Evolutionary conservation across 2,113 vertebrate species (phyloP).

Genomic region (Aramus guarauna): DNA sequence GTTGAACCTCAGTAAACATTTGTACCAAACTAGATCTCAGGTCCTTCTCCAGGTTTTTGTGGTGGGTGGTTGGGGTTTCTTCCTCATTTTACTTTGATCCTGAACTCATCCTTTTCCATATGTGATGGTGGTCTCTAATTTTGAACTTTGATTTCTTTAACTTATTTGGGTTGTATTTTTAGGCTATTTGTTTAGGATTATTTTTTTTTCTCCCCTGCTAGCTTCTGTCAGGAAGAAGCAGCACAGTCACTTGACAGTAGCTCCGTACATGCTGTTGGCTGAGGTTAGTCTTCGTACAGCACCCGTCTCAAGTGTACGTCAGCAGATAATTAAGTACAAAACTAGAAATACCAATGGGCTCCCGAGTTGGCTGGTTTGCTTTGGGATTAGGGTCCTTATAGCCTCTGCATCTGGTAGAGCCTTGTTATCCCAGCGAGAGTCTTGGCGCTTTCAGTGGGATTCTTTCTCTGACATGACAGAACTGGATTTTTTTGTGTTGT

Average conservation of each 20-base stretch:
- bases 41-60: neutral
- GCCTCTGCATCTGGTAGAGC: neutral
- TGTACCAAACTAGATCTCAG: neutral
- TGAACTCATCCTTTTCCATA: neutral
- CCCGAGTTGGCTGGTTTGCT: neutral
- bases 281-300: neutral
- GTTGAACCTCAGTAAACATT: neutral
- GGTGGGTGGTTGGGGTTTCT: fast-evolving
- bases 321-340: neutral
- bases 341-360: neutral
- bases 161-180: neutral
- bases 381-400: neutral
- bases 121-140: neutral
- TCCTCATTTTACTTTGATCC: neutral
- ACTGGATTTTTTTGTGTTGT: neutral
- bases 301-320: neutral
- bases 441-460: neutral
- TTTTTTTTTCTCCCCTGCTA: neutral
- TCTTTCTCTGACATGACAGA: neutral
- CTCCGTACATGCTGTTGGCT: neutral
- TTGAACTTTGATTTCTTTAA: neutral
- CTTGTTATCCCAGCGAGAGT: neutral
- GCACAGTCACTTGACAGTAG: neutral
- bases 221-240: neutral
- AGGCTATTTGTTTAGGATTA: neutral